Base-by-base conservation (phyloP, 2,797 vertebrate species). In the Semotilus atromaculatus region DNA sequence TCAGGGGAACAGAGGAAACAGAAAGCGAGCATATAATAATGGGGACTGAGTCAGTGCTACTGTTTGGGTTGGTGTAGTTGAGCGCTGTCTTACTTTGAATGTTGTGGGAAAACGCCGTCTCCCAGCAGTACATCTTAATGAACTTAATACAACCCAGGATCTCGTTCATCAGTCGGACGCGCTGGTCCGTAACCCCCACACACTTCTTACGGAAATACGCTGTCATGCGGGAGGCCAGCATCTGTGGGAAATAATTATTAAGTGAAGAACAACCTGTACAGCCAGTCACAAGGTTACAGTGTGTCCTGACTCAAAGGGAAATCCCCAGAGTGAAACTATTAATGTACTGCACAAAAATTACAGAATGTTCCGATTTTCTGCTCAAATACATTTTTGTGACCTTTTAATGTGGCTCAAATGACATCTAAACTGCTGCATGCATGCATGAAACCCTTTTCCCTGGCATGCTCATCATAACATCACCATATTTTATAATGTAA, bases 111-210 rank as follows among this genome's bases (percentile, higher is more conserved):
- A 97, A 97, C 51, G 91, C 92, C 19, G 94, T 93, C 85, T 97
- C 96, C 96, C 96, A 97, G 89, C 95, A 96, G 87, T 96, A 96
- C 96, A 96, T 96, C 94, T 97, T 97, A 93, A 97, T 96, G 94
- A 96, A 96, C 93, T 94, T 96, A 86, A 97, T 95, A 85, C 93
- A 96, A 89, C 91, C 90, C 83, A 97, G 90, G 87, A 97, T 96
- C 93, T 97, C 96, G 73, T 96, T 96, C 96, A 96, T 97, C 86
- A 96, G 91, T 53, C 95, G 92, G 89, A 97, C 94, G 1, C 96
- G 95, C 68, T 82, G 93, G 93, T 97, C 96, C 36, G 95, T 96
- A 90, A 96, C 93, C 10, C 5, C 40, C 89, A 97, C 93, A 51
- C 96, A 96, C 92, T 94, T 95, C 79, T 89, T 96, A 83, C 95